Conservation (phyloP, 2,888 invertebrate species). For the Amiota minor region DNA sequence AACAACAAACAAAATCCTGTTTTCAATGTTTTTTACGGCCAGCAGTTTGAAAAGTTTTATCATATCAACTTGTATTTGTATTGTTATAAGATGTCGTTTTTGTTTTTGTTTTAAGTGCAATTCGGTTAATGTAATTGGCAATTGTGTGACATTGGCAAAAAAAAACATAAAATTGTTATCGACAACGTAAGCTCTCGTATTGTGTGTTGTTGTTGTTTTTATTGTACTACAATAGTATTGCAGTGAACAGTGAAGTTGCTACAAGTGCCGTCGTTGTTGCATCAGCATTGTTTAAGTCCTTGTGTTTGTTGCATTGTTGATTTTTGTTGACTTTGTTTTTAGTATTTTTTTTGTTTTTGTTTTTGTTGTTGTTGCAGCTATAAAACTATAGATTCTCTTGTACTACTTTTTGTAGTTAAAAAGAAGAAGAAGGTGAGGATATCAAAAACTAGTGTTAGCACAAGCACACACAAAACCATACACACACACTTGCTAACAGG, state of each 20-base stretch:
- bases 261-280: constrained; percentile 31
- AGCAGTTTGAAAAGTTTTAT: too few relatives aligned
- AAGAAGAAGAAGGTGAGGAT: neutral
- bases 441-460: neutral
- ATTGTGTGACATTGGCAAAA: constrained; percentile 40
- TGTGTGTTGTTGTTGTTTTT: constrained; percentile 22
- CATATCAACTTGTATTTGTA: too few relatives aligned
- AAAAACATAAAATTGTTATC: constrained; percentile 26
- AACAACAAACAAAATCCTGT: too few relatives aligned
- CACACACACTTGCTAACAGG: neutral
- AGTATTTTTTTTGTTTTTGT: constrained; percentile 4
- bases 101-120: constrained; percentile 10
- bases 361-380: constrained; percentile 10
- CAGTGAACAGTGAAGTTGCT: constrained; percentile 36
- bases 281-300: constrained; percentile 6
- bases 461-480: neutral
- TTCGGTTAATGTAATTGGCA: constrained; percentile 41
- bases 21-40: too few relatives aligned
- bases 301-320: constrained; percentile 4
- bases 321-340: constrained; percentile 17
- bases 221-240: constrained; percentile 10
- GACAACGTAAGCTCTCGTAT: constrained; percentile 23
- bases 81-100: constrained; percentile 15
- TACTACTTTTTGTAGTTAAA: neutral
- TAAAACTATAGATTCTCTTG: constrained; percentile 20